Base-by-base conservation (phyloP, 92 coral and sea anemone species). In the Bergia sp. region DNA sequence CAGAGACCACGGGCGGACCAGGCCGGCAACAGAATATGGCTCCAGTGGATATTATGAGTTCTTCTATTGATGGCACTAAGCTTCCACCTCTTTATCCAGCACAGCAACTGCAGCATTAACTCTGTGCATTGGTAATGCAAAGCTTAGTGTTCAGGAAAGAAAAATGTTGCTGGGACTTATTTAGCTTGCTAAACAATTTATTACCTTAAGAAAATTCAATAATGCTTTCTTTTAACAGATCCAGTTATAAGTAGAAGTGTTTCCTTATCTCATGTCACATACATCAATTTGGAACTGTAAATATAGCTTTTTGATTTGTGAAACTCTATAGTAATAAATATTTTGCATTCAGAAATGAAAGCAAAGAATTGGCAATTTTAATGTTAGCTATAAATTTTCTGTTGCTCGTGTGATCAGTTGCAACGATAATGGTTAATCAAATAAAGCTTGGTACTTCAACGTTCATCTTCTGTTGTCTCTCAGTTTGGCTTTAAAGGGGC, bases 11-110 rank as follows among this genome's bases (percentile, higher is more conserved):
- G 87, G 87, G 8, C 41, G 87, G 40, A 84, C 29, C 77, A 45
- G 87, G 13, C 87, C 87, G 3, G 65, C 87, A 13, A 84, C 87
- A 29, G 87, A 84, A 74, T 84, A 84, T 84, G 87, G 87, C 12
- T 84, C 87, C 41, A 71, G 42, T 44, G 87, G 87, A 43, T 84
- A 84, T 47, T 84, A 84, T 38, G 87, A 84, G 58, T 84, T 71
- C 78, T 84, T 84, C 55, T 84, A 84, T 20, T 84, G 15, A 45
- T 69, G 69, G 58, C 8, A 11, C 41, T 16, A 53, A 53, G 58
- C 13, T 53, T 11, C 58, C 58, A 53, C 58, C 1, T 53, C 58
- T 53, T 1, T 18, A 11, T 53, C 18, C 13, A 11, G 58, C 13
- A 18, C 82, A 78, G 10, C 18, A n/a, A 23, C 23, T 23, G 0